Base-by-base conservation (phyloP, 2,888 invertebrate species). In the Leptinotarsa rubiginosa region DNA sequence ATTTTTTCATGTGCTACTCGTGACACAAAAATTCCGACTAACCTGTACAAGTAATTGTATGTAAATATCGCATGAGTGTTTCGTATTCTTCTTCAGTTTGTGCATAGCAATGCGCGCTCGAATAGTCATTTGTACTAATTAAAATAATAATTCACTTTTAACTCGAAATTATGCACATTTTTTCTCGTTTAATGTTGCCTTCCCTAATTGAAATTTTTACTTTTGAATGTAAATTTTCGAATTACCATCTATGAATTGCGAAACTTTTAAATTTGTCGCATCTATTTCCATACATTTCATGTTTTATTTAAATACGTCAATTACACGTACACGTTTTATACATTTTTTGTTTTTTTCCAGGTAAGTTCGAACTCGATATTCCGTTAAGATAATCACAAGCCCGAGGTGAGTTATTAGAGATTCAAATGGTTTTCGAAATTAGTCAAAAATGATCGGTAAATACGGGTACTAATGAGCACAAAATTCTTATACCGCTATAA, bases 201-300 rank as follows among this genome's bases (percentile, higher is more conserved):
- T 68, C 56, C 68, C 68, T 68, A 54, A 56, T 52, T 68, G 47
- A 52, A 54, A 70, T 75, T 75, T 75, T 73, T 73, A 70, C 72
- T 75, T 75, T 70, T 72, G 64, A 65, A 75, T 75, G 75, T 75
- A 73, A 75, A 75, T 75, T 75, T 65, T 70, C 64, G 67, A 72
- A 76, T 76, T 76, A 73, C 66, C 76, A 74, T 74, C 72, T 20
- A 41, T 47, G 47, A 69, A 52, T 47, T 59, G 54, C 20, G 22
- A 69, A 56, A 47, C 56, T 69, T 69, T 69, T 18, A 56, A 69
- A 75, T 73, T 70, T 65, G 65, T 73, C 73, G 73, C 69, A 75
- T 75, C 70, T 64, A 65, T 75, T 75, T 73, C 73, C 75, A 75
- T 75, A 70, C 56, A 65, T 73, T 75, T 75, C 67, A 70, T 71